Evolutionary conservation across 2,113 vertebrate genomes (phyloP), one percentile per base, ranked within the genome.

Genomic region (Saccopteryx bilineata): DNA sequence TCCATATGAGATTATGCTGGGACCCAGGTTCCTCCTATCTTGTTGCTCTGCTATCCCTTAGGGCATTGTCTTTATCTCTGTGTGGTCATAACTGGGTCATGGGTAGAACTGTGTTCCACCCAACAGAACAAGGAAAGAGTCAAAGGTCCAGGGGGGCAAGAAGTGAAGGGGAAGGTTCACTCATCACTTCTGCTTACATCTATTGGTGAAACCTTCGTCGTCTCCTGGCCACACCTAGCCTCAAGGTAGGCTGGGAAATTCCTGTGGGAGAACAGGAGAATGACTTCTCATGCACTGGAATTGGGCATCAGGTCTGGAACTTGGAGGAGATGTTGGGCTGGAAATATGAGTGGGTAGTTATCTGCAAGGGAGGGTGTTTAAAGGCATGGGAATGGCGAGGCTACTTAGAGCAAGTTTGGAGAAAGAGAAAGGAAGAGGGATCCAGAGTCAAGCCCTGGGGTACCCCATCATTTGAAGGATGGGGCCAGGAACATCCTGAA

Each of bases 371-470:
- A 24, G 2, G 17, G 21, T 82, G 39, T 72, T 78, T 52, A n/a
- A 52, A 50, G 54, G 28, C 19, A 1, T 18, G 2, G 61, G 78
- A 23, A 66, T 21, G 48, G 21, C 0, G 6, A 69, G 46, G 72
- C 1, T 0, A 13, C 33, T 28, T 6, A 56, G 33, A 24, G 46
- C 0, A 8, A 52, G 9, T 19, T 18, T 4, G 19, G 50, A 17
- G 68, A 50, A 48, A 74, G 15, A 21, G 11, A 26, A 19, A 9
- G 58, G 15, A 28, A 54, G 65, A 48, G 69, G 63, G 54, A 7
- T 24, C 54, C 46, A 7, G 31, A 28, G 31, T 15, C 12, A 1
- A 61, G 46, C 52, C 48, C 48, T 21, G 60, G 83, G 65, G 56
- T 21, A 21, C 23, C 26, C 48, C 4, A 2, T 83, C 21, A 12